These are phyloP conservation scores for Gallinago stenura DNA, from an alignment of 2,797 vertebrate species.

Conservation along the genomic window DNA sequence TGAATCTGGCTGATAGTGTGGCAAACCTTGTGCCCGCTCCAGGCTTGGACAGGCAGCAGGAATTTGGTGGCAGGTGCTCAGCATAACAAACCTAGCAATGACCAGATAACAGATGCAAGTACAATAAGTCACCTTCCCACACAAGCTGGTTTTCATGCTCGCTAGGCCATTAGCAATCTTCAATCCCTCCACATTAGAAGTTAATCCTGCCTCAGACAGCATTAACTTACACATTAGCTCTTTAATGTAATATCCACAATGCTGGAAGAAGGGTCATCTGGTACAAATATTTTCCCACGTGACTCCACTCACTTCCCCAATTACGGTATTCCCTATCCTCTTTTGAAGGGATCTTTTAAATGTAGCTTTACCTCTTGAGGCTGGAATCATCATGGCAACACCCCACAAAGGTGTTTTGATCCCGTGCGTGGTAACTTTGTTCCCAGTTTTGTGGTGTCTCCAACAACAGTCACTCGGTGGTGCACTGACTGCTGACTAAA, in stretches of 20 bases:
- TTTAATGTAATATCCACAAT: not conserved
- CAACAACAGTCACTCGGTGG: fast-evolving
- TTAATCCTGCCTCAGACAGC: conserved; percentile 63
- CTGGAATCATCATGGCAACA: not conserved
- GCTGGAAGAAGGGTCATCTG: not conserved
- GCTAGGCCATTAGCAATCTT: conserved; percentile 16
- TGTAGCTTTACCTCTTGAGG: not conserved
- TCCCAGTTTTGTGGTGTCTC: not conserved
- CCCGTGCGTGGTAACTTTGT: not conserved
- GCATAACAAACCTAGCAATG: not conserved
- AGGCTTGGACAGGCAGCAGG: not conserved
- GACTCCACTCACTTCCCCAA: not conserved
- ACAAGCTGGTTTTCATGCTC: not conserved
- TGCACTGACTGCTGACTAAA: not conserved
- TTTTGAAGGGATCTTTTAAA: not conserved
- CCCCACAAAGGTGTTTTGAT: not conserved
- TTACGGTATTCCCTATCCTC: not conserved
- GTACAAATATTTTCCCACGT: conserved; percentile 38
- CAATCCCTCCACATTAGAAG: not conserved
- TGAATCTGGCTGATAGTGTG: not conserved
- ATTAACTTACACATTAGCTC: conserved; percentile 46
- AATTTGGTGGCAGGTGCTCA: not conserved
- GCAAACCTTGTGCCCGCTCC: fast-evolving
- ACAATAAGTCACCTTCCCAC: not conserved
- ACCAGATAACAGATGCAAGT: not conserved